Base-by-base conservation (phyloP, 2,888 invertebrate species). In the Drosophila rellima region DNA sequence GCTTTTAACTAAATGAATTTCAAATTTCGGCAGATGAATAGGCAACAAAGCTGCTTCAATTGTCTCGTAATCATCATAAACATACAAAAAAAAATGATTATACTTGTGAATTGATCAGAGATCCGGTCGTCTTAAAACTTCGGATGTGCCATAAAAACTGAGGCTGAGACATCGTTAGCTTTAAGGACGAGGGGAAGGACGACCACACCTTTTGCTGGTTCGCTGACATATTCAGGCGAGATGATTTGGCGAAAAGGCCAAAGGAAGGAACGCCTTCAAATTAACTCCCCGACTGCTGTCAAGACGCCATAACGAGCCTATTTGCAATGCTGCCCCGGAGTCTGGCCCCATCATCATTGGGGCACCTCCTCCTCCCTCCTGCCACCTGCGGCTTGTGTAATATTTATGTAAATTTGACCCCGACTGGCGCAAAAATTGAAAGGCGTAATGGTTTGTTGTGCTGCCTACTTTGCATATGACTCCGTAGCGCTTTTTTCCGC, bases 391-490 rank as follows among this genome's bases (percentile, higher is more conserved):
- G 50, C 75, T 80, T 72, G 75, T 82, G 73, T 84, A 80, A 84
- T 83, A 84, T 76, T 87, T 83, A 83, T 83, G 83, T 70, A 87
- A 87, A 83, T 83, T 78, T 52, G 11, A 66, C 42, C 51, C 45
- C 68, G 71, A 62, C 63, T 48, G 51, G 68, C 67, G 66, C 70
- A 82, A 60, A 78, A 83, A 82, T 83, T 84, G 82, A 83, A 86
- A 83, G 86, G 83, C 82, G 86, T 86, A 86, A 82, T 82, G 82
- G 76, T 78, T 78, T 80, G 64, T 67, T 82, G 68, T 66, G 66
- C 60, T 59, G 72, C 75, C 81, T 78, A 40, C 54, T 86, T 83
- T 83, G 82, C 82, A 86, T 82, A 70, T 57, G 72, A 70, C 70
- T 64, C 39, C 59, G 61, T 54, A 51, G 52, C 52, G 44, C 55